A percentile compares a stretch with the other conserved stretches of the same genome.
Conservation (phyloP, 2,888 invertebrate genomes). For the Venustoraphidia nigricollis region DNA sequence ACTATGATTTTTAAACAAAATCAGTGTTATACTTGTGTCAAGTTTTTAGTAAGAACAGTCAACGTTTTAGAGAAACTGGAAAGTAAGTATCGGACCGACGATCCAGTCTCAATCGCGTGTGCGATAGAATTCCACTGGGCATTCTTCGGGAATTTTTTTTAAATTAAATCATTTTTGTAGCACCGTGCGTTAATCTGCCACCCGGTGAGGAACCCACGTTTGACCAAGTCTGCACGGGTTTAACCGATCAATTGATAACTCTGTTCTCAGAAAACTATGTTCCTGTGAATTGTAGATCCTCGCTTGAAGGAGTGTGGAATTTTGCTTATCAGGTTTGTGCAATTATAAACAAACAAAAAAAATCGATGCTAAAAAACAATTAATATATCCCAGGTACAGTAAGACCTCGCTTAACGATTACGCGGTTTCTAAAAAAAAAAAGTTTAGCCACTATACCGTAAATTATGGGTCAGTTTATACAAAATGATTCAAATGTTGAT, state of each 20-base stretch:
- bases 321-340: conserved; percentile 62
- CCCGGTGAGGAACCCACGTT: conserved; percentile 50
- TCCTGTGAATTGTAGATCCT: conserved; percentile 81
- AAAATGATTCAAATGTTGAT: too few relatives aligned
- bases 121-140: too few relatives aligned
- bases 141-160: conserved; percentile 1
- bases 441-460: too few relatives aligned
- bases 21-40: conserved; percentile 72
- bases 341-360: background rate
- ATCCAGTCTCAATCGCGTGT: too few relatives aligned
- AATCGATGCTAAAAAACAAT: background rate
- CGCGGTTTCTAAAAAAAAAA: too few relatives aligned
- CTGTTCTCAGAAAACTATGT: conserved; percentile 81
- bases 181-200: conserved; percentile 57
- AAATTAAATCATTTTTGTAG: conserved; percentile 23
- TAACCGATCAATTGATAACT: conserved; percentile 71
- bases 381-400: too few relatives aligned
- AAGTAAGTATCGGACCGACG: conserved; percentile 34
- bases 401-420: too few relatives aligned
- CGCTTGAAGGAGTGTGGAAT: conserved; percentile 92
- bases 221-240: conserved; percentile 56
- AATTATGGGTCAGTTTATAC: too few relatives aligned
- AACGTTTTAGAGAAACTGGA: conserved; percentile 83
- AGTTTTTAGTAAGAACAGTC: conserved; percentile 68
- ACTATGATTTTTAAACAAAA: conserved; percentile 62